Evolutionary conservation across 2,797 vertebrate species (phyloP).

Genomic region (Falco columbarius): DNA sequence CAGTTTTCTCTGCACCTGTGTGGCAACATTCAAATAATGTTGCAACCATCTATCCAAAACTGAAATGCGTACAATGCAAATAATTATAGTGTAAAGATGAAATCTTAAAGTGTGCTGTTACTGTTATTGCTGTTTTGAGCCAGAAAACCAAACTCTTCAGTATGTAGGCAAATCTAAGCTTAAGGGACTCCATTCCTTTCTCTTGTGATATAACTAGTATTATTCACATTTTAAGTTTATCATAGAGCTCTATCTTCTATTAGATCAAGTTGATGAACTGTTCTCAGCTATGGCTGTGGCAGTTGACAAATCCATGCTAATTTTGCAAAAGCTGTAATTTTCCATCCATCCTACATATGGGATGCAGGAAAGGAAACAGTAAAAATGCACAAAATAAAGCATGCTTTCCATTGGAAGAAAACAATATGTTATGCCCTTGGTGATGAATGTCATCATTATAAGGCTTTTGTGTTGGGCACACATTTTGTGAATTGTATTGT

Average conservation of each 20-base stretch:
- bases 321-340: background rate
- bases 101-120: background rate
- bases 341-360: background rate
- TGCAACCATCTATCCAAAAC: background rate
- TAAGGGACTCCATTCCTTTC: background rate
- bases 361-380: background rate
- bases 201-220: background rate
- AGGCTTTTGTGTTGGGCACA: background rate
- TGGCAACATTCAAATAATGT: background rate
- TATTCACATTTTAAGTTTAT: background rate
- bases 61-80: rapidly evolving
- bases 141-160: background rate
- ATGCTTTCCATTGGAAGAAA: background rate
- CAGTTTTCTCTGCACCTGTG: background rate
- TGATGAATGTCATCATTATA: background rate
- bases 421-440: rapidly evolving
- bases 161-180: background rate
- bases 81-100: background rate
- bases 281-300: background rate
- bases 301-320: background rate
- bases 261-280: background rate
- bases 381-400: background rate
- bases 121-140: background rate
- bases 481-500: background rate
- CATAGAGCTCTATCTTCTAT: background rate